Conservation (phyloP, 2,797 vertebrate species). For the Loriculus beryllinus region DNA sequence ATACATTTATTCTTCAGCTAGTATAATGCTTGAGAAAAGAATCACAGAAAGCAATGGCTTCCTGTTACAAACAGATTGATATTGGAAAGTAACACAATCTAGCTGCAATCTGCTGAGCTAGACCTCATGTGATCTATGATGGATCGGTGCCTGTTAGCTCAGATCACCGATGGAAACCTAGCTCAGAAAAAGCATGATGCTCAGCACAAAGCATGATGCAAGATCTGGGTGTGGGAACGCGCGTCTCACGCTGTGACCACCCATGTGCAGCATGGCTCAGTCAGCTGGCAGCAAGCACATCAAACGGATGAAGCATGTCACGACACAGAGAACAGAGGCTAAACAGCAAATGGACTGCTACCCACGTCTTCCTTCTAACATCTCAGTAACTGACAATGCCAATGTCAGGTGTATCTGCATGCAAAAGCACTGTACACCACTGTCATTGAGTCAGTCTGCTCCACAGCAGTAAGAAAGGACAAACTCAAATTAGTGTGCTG, state of each 20-base stretch:
- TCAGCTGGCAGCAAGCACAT: not conserved
- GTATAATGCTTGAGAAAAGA: not conserved
- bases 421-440: not conserved
- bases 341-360: not conserved
- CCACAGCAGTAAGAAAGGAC: not conserved
- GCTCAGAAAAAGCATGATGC: not conserved
- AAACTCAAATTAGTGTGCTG: not conserved
- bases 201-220: not conserved
- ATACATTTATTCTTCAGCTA: not conserved
- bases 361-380: not conserved
- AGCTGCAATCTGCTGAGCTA: not conserved
- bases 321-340: not conserved
- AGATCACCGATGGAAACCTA: not conserved
- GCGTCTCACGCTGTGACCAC: not conserved
- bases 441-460: accelerated
- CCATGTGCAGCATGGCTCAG: not conserved
- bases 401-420: not conserved
- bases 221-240: not conserved
- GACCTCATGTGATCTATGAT: not conserved
- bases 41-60: not conserved
- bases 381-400: not conserved
- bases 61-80: not conserved
- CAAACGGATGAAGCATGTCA: not conserved
- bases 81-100: not conserved
- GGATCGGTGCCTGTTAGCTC: not conserved